Evolutionary conservation across 1,140 invertebrate genomes (phyloP), one percentile per base, ranked within the genome.

Genomic region (Hesperophylax magnus): DNA sequence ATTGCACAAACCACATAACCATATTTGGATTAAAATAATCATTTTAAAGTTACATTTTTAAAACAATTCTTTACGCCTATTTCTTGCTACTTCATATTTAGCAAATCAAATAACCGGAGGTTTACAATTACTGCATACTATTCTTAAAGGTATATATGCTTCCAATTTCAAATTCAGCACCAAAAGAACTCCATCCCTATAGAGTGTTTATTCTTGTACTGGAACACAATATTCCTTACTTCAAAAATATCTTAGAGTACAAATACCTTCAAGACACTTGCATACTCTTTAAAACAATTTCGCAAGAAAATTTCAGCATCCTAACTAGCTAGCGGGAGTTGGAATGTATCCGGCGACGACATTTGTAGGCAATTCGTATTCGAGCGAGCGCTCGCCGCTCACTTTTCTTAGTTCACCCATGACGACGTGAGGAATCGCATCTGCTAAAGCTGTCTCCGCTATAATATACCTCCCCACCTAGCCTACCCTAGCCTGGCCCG

Each of bases 321-420:
- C 56, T 60, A 60, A 60, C 56, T 60, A 39, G 34, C 34, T 39
- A 6, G 34, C 34, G 9, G 56, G 56, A n/a, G 18, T 5, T 27
- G 24, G 27, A 39, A 67, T 39, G 8, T 67, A 67, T 67, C 65
- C 65, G 65, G 27, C 17, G 24, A 18, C 34, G 34, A 77, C 81
- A 80, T 77, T 82, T 82, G 81, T 80, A 79, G 81, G 78, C 72
- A 65, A 82, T 82, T 82, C 78, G 81, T 82, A 82, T 82, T 79
- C 81, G 56, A n/a, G 72, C 5, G 18, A 39, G 77, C 53, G 63
- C 31, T 39, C 54, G 60, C 11, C 20, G 67, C 77, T 79, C 78
- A 80, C 72, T 82, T 82, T 74, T 82, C 81, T 77, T 79, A 79
- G 77, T 82, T 82, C 77, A 47, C 77, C 74, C 54, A 71, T 80